phyloP scores from a whole-genome alignment of 2,113 vertebrate genomes.

The Etheostoma spectabile region DNA sequence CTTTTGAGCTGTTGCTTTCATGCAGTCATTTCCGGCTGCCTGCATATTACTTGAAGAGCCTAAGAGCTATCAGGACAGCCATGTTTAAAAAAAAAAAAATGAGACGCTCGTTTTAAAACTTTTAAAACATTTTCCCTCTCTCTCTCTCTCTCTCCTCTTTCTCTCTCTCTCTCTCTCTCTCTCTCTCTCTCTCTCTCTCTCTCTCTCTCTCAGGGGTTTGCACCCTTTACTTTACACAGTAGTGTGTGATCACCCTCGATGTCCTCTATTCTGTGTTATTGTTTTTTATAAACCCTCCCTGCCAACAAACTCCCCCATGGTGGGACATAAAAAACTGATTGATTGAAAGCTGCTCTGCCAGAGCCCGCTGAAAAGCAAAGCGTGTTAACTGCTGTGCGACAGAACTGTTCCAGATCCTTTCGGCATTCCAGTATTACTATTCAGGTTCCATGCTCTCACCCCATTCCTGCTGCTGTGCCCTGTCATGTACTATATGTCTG shows the following conservation, averaged over 20 bases:
- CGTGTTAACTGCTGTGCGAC: constrained; percentile 44
- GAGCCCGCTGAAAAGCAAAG: constrained; percentile 41
- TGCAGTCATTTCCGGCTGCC: constrained; percentile 23
- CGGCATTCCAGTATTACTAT: constrained; percentile 63
- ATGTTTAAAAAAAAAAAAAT: constrained; percentile 9
- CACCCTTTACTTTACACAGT: background rate
- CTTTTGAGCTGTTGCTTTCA: constrained; percentile 18
- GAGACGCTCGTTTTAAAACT: background rate
- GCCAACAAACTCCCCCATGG: constrained; percentile 40
- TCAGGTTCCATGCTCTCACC: constrained; percentile 66
- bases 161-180: background rate
- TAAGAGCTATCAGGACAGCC: background rate
- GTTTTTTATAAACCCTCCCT: constrained; percentile 33
- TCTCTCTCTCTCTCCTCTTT: background rate
- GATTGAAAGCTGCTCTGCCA: constrained; percentile 63
- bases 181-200: background rate
- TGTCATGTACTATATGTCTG: constrained; percentile 59
- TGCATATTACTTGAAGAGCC: background rate
- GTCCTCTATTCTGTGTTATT: constrained; percentile 43
- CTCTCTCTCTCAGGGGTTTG: background rate
- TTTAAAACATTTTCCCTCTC: background rate
- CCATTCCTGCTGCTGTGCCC: constrained; percentile 48
- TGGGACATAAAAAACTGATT: constrained; percentile 58
- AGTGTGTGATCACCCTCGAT: constrained; percentile 17
- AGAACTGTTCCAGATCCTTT: constrained; percentile 55